These are phyloP conservation scores for Oscarella lobularis DNA, from an alignment of 37 sponge, comb jelly and placozoan species.

Conservation along the genomic window DNA sequence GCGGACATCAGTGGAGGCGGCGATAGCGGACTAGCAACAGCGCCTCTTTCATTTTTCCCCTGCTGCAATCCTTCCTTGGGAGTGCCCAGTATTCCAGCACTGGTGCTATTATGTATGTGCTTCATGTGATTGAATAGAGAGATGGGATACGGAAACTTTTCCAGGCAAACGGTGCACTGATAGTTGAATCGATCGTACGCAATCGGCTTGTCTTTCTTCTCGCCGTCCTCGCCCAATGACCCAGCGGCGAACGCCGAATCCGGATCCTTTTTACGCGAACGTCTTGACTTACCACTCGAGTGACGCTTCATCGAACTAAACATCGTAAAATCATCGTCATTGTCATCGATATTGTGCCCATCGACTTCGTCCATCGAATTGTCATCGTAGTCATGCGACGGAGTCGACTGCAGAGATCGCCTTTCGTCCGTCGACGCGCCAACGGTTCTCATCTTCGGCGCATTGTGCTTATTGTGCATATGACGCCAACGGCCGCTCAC, in stretches of 20 bases:
- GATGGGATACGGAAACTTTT: not conserved
- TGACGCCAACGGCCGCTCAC: not conserved
- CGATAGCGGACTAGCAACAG: too few relatives aligned
- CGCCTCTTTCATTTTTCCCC: not conserved
- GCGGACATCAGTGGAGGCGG: too few relatives aligned
- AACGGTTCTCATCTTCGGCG: not conserved
- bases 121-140: slow-evolving; percentile 1
- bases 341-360: not conserved
- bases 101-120: not conserved
- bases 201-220: not conserved
- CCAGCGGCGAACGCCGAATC: too few relatives aligned
- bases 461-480: slow-evolving; percentile 1
- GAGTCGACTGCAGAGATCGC: too few relatives aligned
- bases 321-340: not conserved
- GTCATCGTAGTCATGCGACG: not conserved
- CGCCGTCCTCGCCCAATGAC: too few relatives aligned
- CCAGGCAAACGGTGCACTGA: not conserved
- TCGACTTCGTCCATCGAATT: not conserved
- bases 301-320: not conserved
- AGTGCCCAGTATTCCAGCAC: not conserved
- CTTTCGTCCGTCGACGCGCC: not conserved
- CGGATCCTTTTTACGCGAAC: not conserved
- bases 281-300: not conserved
- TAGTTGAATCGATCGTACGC: not conserved
- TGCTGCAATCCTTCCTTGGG: not conserved